Percentiles rank a stretch among this genome's conserved stretches.
phyloP scores from a whole-genome alignment of 1,140 invertebrate species.

The Babylonia areolata region DNA sequence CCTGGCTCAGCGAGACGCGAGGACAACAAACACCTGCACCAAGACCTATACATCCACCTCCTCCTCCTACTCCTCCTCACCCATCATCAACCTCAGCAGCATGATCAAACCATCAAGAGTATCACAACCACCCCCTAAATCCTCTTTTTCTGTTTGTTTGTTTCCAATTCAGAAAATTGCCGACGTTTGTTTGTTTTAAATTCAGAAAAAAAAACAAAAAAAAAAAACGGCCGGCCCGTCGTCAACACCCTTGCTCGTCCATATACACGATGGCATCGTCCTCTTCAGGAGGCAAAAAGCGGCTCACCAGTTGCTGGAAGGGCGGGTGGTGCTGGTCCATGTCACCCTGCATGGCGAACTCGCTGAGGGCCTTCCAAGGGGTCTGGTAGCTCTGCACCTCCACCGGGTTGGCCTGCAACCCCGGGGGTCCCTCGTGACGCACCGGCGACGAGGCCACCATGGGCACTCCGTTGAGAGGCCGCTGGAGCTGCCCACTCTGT shows the following conservation, averaged over 20 bases:
- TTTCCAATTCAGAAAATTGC: no score
- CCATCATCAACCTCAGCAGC: no score
- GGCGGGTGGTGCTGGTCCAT: slow-evolving; percentile 89
- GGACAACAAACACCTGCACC: no score
- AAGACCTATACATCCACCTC: no score
- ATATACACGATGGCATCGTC: slow-evolving; percentile 59
- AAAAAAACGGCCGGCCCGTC: no score
- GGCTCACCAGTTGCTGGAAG: slow-evolving; percentile 95
- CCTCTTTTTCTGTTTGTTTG: no score
- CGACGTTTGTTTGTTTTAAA: no score
- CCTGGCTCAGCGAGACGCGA: no score
- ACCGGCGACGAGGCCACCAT: slow-evolving; percentile 97
- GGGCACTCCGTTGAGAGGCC: slow-evolving; percentile 90
- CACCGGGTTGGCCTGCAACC: slow-evolving; percentile 76
- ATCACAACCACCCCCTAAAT: no score
- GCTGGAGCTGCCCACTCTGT: slow-evolving; percentile 83
- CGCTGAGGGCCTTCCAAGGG: slow-evolving; percentile 95
- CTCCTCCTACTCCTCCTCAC: no score
- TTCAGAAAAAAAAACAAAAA: no score
- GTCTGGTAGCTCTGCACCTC: slow-evolving; percentile 97
- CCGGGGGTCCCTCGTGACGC: slow-evolving; percentile 83
- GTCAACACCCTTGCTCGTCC: slow-evolving; percentile 48
- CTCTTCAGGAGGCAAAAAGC: slow-evolving; percentile 47
- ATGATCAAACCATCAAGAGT: no score
- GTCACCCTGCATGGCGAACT: slow-evolving; percentile 96